These are phyloP conservation scores for Cantharis nigra DNA, from an alignment of 2,888 invertebrate genomes.

Conservation along the genomic window DNA sequence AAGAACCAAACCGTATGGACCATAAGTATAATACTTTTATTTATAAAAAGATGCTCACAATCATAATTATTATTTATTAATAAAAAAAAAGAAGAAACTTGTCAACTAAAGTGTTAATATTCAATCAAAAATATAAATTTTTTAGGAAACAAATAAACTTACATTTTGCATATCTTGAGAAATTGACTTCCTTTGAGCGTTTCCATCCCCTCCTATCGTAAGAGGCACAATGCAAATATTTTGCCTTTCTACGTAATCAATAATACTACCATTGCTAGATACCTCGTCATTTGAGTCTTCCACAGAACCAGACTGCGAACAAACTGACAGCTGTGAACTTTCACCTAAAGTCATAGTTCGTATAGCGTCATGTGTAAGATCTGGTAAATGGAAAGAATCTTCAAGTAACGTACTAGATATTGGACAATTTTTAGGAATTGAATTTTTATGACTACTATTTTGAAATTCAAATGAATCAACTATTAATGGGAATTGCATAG, in stretches of 20 bases:
- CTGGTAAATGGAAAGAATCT: slow-evolving; percentile 51
- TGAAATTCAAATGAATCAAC: slow-evolving; percentile 13
- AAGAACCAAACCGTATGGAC: too few relatives aligned
- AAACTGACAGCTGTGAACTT: slow-evolving; percentile 60
- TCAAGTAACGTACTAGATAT: slow-evolving; percentile 58
- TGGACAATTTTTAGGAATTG: slow-evolving; percentile 60
- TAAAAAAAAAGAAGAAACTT: too few relatives aligned
- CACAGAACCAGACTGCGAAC: slow-evolving; percentile 58
- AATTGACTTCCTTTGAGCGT: slow-evolving; percentile 70
- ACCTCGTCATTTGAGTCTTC: slow-evolving; percentile 59
- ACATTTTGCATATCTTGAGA: slow-evolving; percentile 66
- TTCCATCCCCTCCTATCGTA: slow-evolving; percentile 61
- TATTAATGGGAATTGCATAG: slow-evolving; percentile 40
- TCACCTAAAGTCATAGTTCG: slow-evolving; percentile 56
- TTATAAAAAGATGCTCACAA: too few relatives aligned
- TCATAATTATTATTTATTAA: too few relatives aligned
- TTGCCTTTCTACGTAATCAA: slow-evolving; percentile 52
- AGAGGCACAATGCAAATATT: slow-evolving; percentile 37
- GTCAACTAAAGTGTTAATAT: too few relatives aligned
- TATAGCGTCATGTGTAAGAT: background rate
- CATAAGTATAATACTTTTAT: too few relatives aligned
- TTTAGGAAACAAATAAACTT: slow-evolving; percentile 28
- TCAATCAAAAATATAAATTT: too few relatives aligned
- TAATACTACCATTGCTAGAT: slow-evolving; percentile 43
- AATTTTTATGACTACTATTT: slow-evolving; percentile 53